A percentile compares a stretch with the other conserved stretches of the same genome.
Conservation (phyloP, 2,888 invertebrate genomes). For the Mellilla xanthometata region DNA sequence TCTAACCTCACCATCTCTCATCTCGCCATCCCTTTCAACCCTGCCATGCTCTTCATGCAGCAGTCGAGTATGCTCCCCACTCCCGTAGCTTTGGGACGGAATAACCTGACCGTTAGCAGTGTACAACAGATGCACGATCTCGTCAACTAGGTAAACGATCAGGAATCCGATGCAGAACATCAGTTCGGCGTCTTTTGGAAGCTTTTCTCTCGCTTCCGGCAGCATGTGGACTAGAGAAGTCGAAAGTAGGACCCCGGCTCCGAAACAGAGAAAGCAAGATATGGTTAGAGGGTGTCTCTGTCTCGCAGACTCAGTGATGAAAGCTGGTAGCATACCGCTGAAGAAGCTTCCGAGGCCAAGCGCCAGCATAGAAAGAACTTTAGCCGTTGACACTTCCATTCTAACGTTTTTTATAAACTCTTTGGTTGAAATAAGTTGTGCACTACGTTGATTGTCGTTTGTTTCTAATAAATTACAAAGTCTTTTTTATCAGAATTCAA, state of each 20-base stretch:
- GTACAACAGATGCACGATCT: constrained; percentile 86
- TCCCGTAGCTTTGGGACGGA: constrained; percentile 38
- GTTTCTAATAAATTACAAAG: too few relatives aligned
- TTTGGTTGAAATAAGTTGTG: not conserved
- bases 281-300: constrained; percentile 84
- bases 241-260: constrained; percentile 90
- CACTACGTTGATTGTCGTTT: not conserved
- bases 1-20: constrained; percentile 54
- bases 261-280: constrained; percentile 89
- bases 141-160: constrained; percentile 87
- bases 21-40: not conserved
- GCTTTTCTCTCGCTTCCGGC: constrained; percentile 87
- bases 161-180: constrained; percentile 87
- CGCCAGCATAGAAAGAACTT: constrained; percentile 85
- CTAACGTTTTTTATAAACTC: not conserved
- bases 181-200: constrained; percentile 84
- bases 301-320: constrained; percentile 82
- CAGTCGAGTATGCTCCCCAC: constrained; percentile 53
- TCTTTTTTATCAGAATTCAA: too few relatives aligned
- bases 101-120: constrained; percentile 47
- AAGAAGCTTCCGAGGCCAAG: constrained; percentile 87
- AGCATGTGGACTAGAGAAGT: constrained; percentile 91
- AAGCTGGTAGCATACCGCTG: constrained; percentile 87
- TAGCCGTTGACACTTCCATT: constrained; percentile 81
- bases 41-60: constrained; percentile 40